Percentiles rank a stretch among this genome's conserved stretches.
phyloP scores from a whole-genome alignment of 2,113 vertebrate species.

The Microcebus ravelobensis region DNA sequence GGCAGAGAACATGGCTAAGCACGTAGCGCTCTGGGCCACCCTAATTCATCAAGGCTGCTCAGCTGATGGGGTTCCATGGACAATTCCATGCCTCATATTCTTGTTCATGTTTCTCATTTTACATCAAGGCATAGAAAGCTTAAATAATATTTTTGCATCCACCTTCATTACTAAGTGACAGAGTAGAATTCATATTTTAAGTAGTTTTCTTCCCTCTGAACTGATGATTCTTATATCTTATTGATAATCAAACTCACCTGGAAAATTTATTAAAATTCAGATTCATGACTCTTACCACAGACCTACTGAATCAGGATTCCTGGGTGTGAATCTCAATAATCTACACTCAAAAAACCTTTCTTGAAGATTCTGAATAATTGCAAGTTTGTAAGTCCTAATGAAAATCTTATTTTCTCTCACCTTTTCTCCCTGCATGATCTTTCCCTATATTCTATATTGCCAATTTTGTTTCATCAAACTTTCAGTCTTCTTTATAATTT shows the following conservation, averaged over 20 bases:
- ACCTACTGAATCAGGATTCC: background rate
- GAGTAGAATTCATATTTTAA: background rate
- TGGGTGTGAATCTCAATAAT: background rate
- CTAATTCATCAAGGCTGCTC: background rate
- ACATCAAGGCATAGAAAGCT: background rate
- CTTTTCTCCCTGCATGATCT: background rate
- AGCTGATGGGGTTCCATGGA: background rate
- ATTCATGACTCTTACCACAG: background rate
- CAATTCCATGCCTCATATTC: background rate
- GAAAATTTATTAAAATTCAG: background rate
- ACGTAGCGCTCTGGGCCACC: background rate
- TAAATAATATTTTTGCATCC: background rate
- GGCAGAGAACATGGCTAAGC: too few species aligned
- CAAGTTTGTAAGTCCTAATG: background rate
- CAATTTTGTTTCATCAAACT: background rate
- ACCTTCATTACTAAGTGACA: background rate
- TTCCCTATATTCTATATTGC: background rate
- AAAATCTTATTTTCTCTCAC: background rate
- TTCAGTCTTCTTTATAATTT: background rate
- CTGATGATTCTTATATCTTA: background rate
- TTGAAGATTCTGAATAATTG: background rate
- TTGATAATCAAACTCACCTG: background rate
- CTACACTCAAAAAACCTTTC: background rate
- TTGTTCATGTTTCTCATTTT: background rate
- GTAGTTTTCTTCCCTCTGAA: background rate